Conservation (phyloP, 35 echinoderm and acorn worm species). For the Lytechinus pictus region DNA sequence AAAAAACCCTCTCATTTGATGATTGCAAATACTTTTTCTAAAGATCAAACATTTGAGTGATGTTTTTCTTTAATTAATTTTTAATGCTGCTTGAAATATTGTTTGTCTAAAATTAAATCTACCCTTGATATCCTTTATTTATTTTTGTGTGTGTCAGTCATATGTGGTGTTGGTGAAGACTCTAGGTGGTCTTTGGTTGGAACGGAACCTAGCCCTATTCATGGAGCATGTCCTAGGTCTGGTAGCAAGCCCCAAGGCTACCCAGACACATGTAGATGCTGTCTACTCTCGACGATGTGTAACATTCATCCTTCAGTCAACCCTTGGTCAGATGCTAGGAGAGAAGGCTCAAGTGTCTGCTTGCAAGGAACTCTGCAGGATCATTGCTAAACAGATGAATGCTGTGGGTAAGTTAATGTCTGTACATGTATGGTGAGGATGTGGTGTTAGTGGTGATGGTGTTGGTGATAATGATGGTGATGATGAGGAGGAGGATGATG, state of each 20-base stretch:
- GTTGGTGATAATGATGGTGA: no score
- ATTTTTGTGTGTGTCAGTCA: slow-evolving; percentile 54
- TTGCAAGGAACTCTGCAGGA: slow-evolving; percentile 81
- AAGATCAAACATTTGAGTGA: no score
- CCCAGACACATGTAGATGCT: slow-evolving; percentile 95
- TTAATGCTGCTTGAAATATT: no score
- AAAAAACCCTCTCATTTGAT: no score
- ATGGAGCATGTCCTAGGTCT: slow-evolving; percentile 78
- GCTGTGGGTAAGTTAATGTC: slow-evolving; percentile 66
- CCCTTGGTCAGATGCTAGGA: slow-evolving; percentile 88
- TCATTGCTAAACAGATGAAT: slow-evolving; percentile 96
- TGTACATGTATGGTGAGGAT: no score
- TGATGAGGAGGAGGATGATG: no score
- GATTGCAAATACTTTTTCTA: no score
- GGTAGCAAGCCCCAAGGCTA: slow-evolving; percentile 86
- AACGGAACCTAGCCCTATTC: slow-evolving; percentile 88
- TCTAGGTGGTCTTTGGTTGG: slow-evolving; percentile 92
- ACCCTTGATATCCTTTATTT: background rate
- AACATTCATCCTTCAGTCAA: slow-evolving; percentile 86
- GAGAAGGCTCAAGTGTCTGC: slow-evolving; percentile 95
- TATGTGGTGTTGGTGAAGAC: slow-evolving; percentile 87
- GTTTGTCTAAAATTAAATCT: no score
- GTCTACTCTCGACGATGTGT: slow-evolving; percentile 92
- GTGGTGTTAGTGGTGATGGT: no score
- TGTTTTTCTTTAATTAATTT: no score